These are phyloP conservation scores for Operophtera brumata DNA, from an alignment of 2,888 invertebrate genomes.

Conservation along the genomic window DNA sequence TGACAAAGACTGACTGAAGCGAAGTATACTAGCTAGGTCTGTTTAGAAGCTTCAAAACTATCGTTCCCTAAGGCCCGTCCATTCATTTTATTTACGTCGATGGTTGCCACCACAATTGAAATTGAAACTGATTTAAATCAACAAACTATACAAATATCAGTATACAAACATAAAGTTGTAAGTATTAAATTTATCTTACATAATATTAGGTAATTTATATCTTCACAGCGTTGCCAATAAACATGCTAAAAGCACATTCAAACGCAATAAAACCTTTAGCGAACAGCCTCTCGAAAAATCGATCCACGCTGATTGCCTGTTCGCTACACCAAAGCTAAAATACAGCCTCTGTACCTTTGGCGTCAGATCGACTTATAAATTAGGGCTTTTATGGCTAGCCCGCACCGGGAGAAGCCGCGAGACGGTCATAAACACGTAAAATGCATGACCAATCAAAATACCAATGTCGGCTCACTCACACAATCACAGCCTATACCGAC, in stretches of 20 bases:
- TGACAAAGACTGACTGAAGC: no score
- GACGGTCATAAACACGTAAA: conserved; percentile 76
- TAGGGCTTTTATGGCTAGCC: conserved; percentile 68
- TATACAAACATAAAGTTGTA: neutral
- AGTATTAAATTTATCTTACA: no score
- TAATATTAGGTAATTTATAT: no score
- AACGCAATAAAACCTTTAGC: conserved; percentile 7
- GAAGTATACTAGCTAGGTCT: no score
- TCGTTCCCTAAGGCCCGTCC: no score
- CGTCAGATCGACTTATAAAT: conserved; percentile 57
- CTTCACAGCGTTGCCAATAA: no score
- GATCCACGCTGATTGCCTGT: conserved; percentile 38
- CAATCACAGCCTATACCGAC: conserved; percentile 29
- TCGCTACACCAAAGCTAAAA: conserved; percentile 46
- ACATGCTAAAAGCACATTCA: conserved; percentile 15
- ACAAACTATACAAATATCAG: neutral
- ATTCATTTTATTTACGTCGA: no score
- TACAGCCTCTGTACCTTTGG: conserved; percentile 46
- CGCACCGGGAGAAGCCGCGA: conserved; percentile 61
- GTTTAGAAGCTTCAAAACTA: no score
- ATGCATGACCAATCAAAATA: conserved; percentile 82
- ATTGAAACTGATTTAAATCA: no score
- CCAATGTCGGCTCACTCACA: conserved; percentile 74
- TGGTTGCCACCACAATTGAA: no score
- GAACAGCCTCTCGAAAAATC: conserved; percentile 11